phyloP scores from a whole-genome alignment of 2,797 vertebrate genomes.

The Lutjanus argentimaculatus region DNA sequence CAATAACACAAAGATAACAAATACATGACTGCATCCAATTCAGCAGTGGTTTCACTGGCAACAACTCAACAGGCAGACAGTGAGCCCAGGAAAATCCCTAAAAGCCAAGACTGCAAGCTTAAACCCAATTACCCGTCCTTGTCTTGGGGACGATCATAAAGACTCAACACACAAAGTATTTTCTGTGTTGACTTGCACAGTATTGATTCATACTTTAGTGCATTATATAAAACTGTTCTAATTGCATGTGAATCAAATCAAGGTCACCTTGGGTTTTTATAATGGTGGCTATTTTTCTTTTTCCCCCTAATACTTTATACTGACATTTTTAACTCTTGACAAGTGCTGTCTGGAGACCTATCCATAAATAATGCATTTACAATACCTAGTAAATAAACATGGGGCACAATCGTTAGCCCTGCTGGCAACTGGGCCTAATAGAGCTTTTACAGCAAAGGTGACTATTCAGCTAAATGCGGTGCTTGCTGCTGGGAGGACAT shows the following conservation, averaged over 20 bases:
- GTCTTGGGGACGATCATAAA: constrained; percentile 79
- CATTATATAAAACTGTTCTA: constrained; percentile 91
- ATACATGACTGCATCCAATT: constrained; percentile 44
- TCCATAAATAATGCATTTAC: constrained; percentile 99
- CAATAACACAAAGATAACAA: constrained; percentile 41
- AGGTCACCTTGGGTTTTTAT: constrained; percentile 94
- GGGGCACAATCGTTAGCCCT: constrained; percentile 95
- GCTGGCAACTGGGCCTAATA: constrained; percentile 93
- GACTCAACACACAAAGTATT: constrained; percentile 72
- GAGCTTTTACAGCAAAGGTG: constrained; percentile 99
- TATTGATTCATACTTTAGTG: constrained; percentile 87
- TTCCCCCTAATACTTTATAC: constrained; percentile 88
- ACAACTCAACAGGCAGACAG: constrained; percentile 50
- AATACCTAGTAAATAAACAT: constrained; percentile 99
- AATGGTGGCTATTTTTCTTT: constrained; percentile 90
- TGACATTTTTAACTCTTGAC: constrained; percentile 97
- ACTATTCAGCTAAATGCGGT: constrained; percentile 98
- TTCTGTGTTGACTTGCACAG: constrained; percentile 73
- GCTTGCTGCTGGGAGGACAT: constrained; percentile 93
- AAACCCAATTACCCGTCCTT: constrained; percentile 75
- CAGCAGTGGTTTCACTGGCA: constrained; percentile 50
- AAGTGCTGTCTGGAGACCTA: constrained; percentile 94
- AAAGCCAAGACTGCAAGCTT: constrained; percentile 58
- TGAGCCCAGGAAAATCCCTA: constrained; percentile 49
- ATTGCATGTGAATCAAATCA: constrained; percentile 93